Conservation (phyloP, 1,140 invertebrate species). For the Venustaconcha ellipsiformis region DNA sequence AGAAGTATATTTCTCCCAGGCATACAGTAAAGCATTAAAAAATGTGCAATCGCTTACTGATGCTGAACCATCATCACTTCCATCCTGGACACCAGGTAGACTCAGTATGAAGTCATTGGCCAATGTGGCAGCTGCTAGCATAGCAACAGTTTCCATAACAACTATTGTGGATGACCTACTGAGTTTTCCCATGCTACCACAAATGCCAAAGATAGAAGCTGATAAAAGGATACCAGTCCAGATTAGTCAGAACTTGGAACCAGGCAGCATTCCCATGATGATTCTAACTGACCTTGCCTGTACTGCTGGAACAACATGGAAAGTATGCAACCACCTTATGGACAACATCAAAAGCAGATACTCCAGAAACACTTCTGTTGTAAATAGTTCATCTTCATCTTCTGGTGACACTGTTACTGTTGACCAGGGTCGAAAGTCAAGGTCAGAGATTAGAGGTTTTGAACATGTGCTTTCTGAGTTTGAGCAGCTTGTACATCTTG, state of each 20-base stretch:
- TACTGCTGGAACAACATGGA: conserved; percentile 52
- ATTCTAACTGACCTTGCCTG: conserved; percentile 59
- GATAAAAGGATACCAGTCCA: conserved; percentile 28
- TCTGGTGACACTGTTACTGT: too few species aligned
- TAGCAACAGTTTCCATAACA: conserved; percentile 55
- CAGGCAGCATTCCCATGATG: conserved; percentile 44
- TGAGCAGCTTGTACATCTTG: conserved; percentile 38
- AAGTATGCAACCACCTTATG: conserved; percentile 56
- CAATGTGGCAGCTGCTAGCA: conserved; percentile 58
- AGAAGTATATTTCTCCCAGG: conserved; percentile 59
- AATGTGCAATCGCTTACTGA: conserved; percentile 36
- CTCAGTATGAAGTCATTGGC: conserved; percentile 49
- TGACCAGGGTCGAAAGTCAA: too few species aligned
- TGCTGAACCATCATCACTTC: conserved; percentile 1
- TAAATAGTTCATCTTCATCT: too few species aligned
- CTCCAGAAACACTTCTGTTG: background rate
- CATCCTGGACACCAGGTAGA: conserved; percentile 9
- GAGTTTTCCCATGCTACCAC: conserved; percentile 42
- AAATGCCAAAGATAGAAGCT: conserved; percentile 32
- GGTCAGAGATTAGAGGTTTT: conserved; percentile 28
- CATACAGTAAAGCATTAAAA: conserved; percentile 43
- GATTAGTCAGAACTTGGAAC: conserved; percentile 40
- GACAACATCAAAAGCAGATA: conserved; percentile 45
- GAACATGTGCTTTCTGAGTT: conserved; percentile 32
- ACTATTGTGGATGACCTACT: conserved; percentile 59